Percentiles rank a stretch among this genome's conserved stretches.
Conservation (phyloP, 2,888 invertebrate species). For the Cryptosula pallasiana region DNA sequence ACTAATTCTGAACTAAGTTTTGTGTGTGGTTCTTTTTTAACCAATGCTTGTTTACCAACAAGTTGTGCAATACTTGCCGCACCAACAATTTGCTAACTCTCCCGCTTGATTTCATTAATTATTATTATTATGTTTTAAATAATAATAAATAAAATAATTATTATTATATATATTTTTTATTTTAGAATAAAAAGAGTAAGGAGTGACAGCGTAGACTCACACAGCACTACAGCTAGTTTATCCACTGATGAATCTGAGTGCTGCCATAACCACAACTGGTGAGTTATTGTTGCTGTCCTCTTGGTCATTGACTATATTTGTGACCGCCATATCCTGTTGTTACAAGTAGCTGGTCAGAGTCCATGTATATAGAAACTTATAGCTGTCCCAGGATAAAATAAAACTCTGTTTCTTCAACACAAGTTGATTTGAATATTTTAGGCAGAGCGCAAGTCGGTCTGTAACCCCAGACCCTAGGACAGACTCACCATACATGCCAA, state of each 20-base stretch:
- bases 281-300: too few species aligned
- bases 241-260: slow-evolving; percentile 18
- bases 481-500: not conserved
- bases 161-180: too few species aligned
- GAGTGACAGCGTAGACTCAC: slow-evolving; percentile 15
- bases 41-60: not conserved
- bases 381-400: not conserved
- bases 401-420: not conserved
- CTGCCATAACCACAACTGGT: slow-evolving; percentile 14
- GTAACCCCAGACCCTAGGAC: slow-evolving; percentile 9
- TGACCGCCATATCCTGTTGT: too few species aligned
- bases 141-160: too few species aligned
- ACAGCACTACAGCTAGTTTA: slow-evolving; percentile 8
- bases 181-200: not conserved
- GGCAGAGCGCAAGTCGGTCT: not conserved
- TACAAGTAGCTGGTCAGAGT: not conserved
- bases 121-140: too few species aligned
- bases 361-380: not conserved
- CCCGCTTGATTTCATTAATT: too few species aligned
- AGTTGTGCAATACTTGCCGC: too few species aligned
- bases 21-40: not conserved
- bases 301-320: too few species aligned
- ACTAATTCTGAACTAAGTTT: not conserved
- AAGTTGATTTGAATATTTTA: not conserved
- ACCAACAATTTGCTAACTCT: too few species aligned